phyloP scores from a whole-genome alignment of 2,888 invertebrate species.

The Operophtera brumata region DNA sequence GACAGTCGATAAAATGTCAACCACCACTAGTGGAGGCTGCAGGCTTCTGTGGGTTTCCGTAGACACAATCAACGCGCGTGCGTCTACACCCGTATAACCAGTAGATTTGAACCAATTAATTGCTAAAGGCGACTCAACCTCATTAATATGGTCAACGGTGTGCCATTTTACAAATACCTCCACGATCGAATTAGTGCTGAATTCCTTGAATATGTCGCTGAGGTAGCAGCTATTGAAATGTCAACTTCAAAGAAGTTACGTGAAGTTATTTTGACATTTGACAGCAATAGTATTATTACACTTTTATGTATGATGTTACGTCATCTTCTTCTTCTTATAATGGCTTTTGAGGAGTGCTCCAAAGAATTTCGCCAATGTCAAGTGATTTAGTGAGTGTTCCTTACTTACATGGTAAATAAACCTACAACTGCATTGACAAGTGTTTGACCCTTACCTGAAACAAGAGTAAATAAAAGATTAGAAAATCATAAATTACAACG shows the following conservation, averaged over 20 bases:
- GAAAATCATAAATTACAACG: background rate
- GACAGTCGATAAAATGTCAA: background rate
- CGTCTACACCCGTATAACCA: slow-evolving; percentile 7
- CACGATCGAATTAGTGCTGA: slow-evolving; percentile 5
- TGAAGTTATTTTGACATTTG: slow-evolving; percentile 29
- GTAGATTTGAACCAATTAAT: slow-evolving; percentile 26
- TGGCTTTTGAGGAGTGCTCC: background rate
- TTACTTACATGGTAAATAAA: background rate
- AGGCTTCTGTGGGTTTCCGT: background rate
- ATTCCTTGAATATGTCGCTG: slow-evolving; percentile 1
- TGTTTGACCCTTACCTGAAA: slow-evolving; percentile 40
- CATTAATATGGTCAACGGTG: background rate
- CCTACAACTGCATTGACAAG: background rate
- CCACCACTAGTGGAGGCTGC: slow-evolving; percentile 5
- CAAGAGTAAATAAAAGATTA: slow-evolving; percentile 20
- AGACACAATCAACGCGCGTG: slow-evolving; percentile 9
- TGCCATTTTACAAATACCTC: slow-evolving; percentile 9
- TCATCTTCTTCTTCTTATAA: no score
- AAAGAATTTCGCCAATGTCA: background rate
- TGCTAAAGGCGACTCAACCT: slow-evolving; percentile 13
- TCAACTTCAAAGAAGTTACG: slow-evolving; percentile 18
- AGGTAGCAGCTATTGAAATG: slow-evolving; percentile 14
- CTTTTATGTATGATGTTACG: background rate
- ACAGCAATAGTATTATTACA: background rate
- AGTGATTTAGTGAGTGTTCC: no score